phyloP scores from a whole-genome alignment of 2,113 vertebrate genomes.

The Strigops habroptila region DNA sequence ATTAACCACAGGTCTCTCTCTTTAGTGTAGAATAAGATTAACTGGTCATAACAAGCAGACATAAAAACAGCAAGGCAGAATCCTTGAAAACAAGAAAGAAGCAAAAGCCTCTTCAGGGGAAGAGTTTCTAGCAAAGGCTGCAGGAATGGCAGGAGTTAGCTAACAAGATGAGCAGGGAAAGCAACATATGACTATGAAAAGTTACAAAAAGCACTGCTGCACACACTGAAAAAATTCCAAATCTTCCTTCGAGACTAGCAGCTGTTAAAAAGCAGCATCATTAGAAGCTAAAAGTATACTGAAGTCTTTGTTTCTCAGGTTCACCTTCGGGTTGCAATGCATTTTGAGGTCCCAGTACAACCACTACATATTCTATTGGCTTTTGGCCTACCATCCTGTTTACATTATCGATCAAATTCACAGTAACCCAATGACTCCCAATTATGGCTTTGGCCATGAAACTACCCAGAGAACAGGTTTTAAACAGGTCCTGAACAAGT shows the following conservation, averaged over 20 bases:
- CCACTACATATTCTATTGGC: background rate
- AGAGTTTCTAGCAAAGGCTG: background rate
- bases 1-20: background rate
- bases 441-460: rapidly evolving
- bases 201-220: background rate
- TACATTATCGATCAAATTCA: background rate
- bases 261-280: background rate
- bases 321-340: background rate
- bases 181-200: rapidly evolving
- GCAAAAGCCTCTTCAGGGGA: background rate
- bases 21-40: background rate
- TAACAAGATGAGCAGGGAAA: background rate
- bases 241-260: background rate
- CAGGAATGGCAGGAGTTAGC: background rate
- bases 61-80: background rate
- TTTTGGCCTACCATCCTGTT: background rate
- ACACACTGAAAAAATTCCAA: background rate
- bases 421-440: background rate
- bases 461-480: background rate
- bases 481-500: background rate
- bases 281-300: background rate
- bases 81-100: background rate
- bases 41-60: background rate
- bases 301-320: background rate
- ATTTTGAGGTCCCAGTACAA: rapidly evolving